Conservation (phyloP, 2,888 invertebrate species). For the Thera obeliscata region DNA sequence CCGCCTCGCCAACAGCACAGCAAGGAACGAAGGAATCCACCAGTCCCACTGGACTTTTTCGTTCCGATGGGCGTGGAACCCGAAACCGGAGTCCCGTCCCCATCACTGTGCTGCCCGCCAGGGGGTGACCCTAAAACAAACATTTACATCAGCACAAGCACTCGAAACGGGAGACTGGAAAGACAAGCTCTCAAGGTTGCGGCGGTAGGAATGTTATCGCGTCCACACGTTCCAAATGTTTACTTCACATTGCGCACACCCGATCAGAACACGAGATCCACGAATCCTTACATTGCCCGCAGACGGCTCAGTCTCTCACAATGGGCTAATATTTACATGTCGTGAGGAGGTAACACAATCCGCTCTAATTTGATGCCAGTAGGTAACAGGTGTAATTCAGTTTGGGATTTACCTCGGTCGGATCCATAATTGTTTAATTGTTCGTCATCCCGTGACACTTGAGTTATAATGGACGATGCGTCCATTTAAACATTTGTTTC, state of each 20-base stretch:
- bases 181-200: conserved; percentile 77
- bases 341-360: conserved; percentile 77
- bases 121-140: conserved; percentile 83
- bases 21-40: conserved; percentile 93
- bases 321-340: conserved; percentile 70
- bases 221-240: conserved; percentile 78
- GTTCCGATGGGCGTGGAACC: conserved; percentile 76
- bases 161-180: conserved; percentile 52
- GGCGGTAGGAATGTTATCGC: conserved; percentile 69
- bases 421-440: conserved; percentile 95
- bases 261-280: conserved; percentile 48
- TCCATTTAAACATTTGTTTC: conserved; percentile 91
- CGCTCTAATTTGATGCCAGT: conserved; percentile 81
- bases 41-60: conserved; percentile 78
- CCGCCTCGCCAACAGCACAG: conserved; percentile 93
- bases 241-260: conserved; percentile 67
- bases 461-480: conserved; percentile 99
- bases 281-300: conserved; percentile 53
- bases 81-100: conserved; percentile 81
- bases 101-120: conserved; percentile 82
- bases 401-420: conserved; percentile 93
- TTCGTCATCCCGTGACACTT: conserved; percentile 99
- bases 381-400: conserved; percentile 83
- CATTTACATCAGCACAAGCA: conserved; percentile 54
- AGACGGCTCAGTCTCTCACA: conserved; percentile 55